Evolutionary conservation across 2,888 invertebrate genomes (phyloP), one percentile per base, ranked within the genome.

Genomic region (Argynnis bischoffii): DNA sequence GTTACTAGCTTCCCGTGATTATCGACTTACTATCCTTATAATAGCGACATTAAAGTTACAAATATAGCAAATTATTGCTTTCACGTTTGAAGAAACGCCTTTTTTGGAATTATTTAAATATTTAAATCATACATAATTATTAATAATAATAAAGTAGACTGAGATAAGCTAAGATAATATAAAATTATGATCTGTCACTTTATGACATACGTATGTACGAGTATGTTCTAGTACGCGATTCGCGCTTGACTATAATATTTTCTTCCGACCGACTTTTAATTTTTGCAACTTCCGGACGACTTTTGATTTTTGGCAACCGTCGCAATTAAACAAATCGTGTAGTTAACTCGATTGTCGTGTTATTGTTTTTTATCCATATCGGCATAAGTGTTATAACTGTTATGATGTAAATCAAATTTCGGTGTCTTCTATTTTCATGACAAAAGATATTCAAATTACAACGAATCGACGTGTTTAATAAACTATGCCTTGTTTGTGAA

Each of bases 1-100:
- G 60, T 66, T 46, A 26, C 26, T 41, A 41, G 21, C 66, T 66
- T 66, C 66, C 66, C 60, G 66, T 55, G 50, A 50, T 66, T 66
- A 66, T 18, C 35, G 14, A 61, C 41, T 61, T 61, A 61, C 18
- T 61, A 41, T 61, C 59, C 59, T 6, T 48, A n/a, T 59, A 41
- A 48, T 13, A 48, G 59, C 31, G 48, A 26, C 26, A 48, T 59
- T 48, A 59, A 59, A 41, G 11, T 11, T 11, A 26, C 26, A 6
- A 59, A 59, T 48, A 59, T 59, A 59, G 16, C 15, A 41, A 41
- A 41, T 41, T 41, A 41, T 41, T 11, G 35, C 35, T 41, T 41
- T 26, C 26, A 26, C 26, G 26, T 26, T 26, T 41, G 35, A 41
- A 41, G 8, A 41, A 41, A 41, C 35, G 11, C 11, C 35, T 41